Conservation (phyloP, 2,797 vertebrate genomes). For the Tragelaphus eurycerus region DNA sequence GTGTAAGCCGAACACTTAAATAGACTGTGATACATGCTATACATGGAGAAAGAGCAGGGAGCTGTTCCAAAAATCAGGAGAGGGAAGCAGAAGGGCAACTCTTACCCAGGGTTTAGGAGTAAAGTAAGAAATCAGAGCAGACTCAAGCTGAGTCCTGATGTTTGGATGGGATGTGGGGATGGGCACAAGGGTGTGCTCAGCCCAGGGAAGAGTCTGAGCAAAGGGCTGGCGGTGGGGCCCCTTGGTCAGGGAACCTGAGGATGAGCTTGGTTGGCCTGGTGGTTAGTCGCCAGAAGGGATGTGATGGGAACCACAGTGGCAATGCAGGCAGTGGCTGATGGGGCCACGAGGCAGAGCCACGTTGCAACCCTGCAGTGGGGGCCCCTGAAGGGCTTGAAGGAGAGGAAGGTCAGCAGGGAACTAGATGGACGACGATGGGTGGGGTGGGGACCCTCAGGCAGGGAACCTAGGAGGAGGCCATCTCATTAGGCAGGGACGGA, state of each 20-base stretch:
- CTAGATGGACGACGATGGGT: rapidly evolving
- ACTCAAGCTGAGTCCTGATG: neutral
- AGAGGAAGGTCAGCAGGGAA: neutral
- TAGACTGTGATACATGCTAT: neutral
- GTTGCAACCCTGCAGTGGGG: neutral
- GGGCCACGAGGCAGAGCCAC: neutral
- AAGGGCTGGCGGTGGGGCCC: neutral
- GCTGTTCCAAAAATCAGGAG: neutral
- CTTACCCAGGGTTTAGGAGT: neutral
- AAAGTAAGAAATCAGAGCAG: neutral
- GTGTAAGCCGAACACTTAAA: neutral
- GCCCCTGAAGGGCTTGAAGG: neutral
- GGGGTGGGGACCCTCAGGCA: neutral
- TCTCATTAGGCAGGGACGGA: neutral
- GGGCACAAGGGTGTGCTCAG: neutral
- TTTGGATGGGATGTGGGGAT: neutral
- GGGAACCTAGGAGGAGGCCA: neutral
- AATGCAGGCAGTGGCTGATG: neutral
- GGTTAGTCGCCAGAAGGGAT: neutral
- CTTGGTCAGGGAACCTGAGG: neutral
- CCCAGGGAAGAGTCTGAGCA: neutral
- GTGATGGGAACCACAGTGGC: rapidly evolving
- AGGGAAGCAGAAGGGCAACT: neutral
- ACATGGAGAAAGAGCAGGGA: neutral
- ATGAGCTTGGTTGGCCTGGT: neutral